Conservation (phyloP, 2,888 invertebrate genomes). For the Philereme transversata region DNA sequence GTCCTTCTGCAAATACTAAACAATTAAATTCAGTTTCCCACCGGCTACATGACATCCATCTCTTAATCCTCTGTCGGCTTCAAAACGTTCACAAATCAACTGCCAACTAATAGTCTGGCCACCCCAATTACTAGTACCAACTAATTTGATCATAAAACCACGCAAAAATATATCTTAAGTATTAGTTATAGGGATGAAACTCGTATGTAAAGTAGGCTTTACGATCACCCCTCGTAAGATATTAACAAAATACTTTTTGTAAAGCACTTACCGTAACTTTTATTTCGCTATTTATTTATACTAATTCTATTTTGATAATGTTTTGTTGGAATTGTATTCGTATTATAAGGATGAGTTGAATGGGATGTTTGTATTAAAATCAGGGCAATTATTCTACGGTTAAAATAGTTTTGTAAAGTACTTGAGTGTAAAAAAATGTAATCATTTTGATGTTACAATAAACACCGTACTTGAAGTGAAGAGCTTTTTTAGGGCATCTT, state of each 20-base stretch:
- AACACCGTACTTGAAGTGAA: slow-evolving; percentile 9
- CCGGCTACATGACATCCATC: slow-evolving; percentile 59
- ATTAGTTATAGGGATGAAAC: slow-evolving; percentile 6
- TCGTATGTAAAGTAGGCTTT: slow-evolving; percentile 7
- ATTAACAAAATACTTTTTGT: slow-evolving; percentile 65
- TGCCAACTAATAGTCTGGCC: slow-evolving; percentile 32
- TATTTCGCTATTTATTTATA: slow-evolving; percentile 70
- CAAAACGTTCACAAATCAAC: slow-evolving; percentile 37
- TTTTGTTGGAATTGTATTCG: slow-evolving; percentile 48
- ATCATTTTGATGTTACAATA: slow-evolving; percentile 15
- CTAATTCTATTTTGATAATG: slow-evolving; percentile 72
- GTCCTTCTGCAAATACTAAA: slow-evolving; percentile 21
- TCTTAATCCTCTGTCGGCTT: slow-evolving; percentile 55
- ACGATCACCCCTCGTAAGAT: slow-evolving; percentile 30
- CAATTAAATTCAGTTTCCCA: slow-evolving; percentile 29
- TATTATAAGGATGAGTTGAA: slow-evolving; percentile 35
- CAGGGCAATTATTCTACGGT: slow-evolving; percentile 23
- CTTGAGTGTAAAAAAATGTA: slow-evolving; percentile 21
- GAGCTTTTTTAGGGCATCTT: slow-evolving; percentile 1
- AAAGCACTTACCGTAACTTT: slow-evolving; percentile 72
- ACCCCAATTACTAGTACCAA: slow-evolving; percentile 37
- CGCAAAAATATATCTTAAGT: slow-evolving; percentile 9
- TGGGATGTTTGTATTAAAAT: slow-evolving; percentile 43
- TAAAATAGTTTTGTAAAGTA: slow-evolving; percentile 19
- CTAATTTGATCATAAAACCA: slow-evolving; percentile 22